Evolutionary conservation across 2,113 vertebrate genomes (phyloP).

Genomic region (Acanthisitta chloris): DNA sequence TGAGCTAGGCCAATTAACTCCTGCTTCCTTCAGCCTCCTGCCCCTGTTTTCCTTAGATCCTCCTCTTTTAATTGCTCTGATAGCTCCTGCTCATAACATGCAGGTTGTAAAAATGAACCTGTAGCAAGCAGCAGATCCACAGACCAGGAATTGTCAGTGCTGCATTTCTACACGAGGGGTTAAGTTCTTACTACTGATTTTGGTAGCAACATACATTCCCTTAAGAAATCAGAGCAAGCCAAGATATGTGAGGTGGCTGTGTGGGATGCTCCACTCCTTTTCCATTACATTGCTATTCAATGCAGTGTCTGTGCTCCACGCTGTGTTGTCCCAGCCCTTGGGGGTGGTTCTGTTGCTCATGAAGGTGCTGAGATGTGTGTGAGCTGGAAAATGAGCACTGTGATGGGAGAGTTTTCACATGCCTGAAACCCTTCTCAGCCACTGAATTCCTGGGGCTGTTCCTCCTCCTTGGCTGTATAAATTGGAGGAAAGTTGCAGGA

Average conservation of each 20-base stretch:
- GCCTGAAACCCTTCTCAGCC: background rate
- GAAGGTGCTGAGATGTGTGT: background rate
- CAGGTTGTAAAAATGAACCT: background rate
- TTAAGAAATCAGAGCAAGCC: background rate
- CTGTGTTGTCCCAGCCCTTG: background rate
- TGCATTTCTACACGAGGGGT: background rate
- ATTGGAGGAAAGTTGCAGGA: background rate
- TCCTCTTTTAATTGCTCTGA: background rate
- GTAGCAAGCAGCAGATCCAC: background rate
- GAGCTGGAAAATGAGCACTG: background rate
- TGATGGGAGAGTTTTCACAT: rapidly evolving
- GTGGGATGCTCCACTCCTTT: background rate
- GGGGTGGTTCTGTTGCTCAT: background rate
- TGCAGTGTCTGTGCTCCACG: background rate
- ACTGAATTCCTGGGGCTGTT: background rate
- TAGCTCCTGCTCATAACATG: background rate
- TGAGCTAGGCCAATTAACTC: background rate
- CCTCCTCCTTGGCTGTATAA: background rate
- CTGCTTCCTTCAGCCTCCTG: background rate
- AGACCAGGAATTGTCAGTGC: background rate
- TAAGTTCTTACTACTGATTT: background rate
- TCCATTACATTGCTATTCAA: background rate
- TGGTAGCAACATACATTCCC: background rate
- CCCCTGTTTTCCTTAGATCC: background rate
- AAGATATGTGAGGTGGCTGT: rapidly evolving